Percentiles rank a stretch among this genome's conserved stretches.
Evolutionary conservation across 2,113 vertebrate genomes (phyloP).

Genomic region (Crotophaga sulcirostris): DNA sequence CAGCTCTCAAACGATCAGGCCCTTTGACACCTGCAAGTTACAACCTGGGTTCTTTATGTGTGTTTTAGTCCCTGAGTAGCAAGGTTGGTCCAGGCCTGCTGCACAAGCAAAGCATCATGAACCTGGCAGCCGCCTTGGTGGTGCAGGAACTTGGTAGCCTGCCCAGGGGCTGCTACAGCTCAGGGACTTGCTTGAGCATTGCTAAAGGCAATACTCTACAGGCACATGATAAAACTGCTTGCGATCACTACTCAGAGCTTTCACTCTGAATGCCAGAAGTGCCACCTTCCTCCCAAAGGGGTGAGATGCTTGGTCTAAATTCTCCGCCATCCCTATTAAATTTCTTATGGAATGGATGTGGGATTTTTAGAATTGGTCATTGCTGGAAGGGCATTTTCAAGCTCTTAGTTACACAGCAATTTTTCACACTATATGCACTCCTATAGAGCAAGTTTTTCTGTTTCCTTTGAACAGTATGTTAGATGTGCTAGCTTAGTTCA

Average conservation of each 20-base stretch:
- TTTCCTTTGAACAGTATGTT: background rate
- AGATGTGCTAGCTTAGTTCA: background rate
- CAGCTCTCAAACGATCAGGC: background rate
- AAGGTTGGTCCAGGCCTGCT: rapidly evolving
- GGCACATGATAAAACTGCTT: background rate
- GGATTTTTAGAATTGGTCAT: rapidly evolving
- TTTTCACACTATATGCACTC: background rate
- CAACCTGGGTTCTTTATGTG: background rate
- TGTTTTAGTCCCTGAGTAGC: background rate
- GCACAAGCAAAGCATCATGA: background rate
- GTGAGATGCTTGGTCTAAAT: background rate
- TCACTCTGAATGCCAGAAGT: background rate
- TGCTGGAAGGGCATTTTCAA: background rate
- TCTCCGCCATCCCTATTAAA: background rate
- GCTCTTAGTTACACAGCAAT: background rate
- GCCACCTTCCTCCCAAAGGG: background rate
- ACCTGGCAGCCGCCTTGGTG: rapidly evolving
- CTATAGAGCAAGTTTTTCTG: rapidly evolving
- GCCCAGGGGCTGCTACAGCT: background rate
- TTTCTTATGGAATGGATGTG: background rate
- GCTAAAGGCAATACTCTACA: rapidly evolving
- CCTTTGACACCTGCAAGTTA: background rate
- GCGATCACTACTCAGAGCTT: background rate
- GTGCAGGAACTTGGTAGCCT: background rate
- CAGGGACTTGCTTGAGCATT: background rate